Percentiles rank a stretch among this genome's conserved stretches.
Evolutionary conservation across 2,888 invertebrate species (phyloP).

Genomic region (Xylocampa areola): DNA sequence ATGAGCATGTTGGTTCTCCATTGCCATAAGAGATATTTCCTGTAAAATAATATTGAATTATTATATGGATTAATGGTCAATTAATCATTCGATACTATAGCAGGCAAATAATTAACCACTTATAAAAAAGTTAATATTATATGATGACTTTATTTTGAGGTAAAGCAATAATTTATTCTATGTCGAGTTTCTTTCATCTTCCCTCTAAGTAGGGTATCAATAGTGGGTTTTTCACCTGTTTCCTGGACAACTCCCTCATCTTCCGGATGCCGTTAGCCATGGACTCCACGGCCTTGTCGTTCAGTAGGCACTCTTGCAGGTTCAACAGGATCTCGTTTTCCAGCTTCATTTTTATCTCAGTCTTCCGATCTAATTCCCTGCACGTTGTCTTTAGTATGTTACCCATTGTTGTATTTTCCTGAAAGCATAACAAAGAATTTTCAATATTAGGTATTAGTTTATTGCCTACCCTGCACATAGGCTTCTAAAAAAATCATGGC

Average conservation of each 20-base stretch:
- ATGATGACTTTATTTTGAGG: no score
- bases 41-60: constrained; percentile 61
- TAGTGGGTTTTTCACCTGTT: constrained; percentile 84
- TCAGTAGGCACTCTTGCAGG: constrained; percentile 92
- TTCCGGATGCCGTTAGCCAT: constrained; percentile 86
- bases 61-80: no score
- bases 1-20: constrained; percentile 90
- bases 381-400: constrained; percentile 77
- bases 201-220: no score
- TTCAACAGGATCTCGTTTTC: constrained; percentile 91
- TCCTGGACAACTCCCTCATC: constrained; percentile 84
- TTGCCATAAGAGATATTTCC: constrained; percentile 87
- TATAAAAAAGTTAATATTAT: no score
- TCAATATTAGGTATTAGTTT: no score
- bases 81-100: no score
- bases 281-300: constrained; percentile 91
- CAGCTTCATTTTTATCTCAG: constrained; percentile 86
- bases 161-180: no score
- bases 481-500: no score
- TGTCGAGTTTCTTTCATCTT: no score
- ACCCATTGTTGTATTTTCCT: constrained; percentile 87
- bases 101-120: no score
- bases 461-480: no score
- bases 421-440: no score
- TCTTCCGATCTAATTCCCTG: constrained; percentile 85